Evolutionary conservation across 2,113 vertebrate species (phyloP), one percentile per base, ranked within the genome.

Genomic region (Calidris pugnax): DNA sequence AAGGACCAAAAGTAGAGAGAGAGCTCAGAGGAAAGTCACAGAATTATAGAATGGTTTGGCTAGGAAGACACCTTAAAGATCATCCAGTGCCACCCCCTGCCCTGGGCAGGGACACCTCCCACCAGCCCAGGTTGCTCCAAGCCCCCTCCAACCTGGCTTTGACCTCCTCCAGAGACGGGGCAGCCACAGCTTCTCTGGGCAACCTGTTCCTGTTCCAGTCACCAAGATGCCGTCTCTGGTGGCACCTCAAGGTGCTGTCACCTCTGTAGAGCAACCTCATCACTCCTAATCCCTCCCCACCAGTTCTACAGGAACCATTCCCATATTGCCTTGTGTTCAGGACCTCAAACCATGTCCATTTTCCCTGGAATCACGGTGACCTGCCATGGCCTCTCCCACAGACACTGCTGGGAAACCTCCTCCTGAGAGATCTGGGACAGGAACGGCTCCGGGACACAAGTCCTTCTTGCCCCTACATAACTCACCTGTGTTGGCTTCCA

Each of bases 401-500:
- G 79, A 19, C 17, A 1, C 41, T 4, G 12, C 66, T 19, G 16
- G 32, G 51, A 50, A 48, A n/a, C 35, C n/a, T 24, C 39, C 39
- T 24, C 1, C 82, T 0, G 12, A 20, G 26, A 23, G 23, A 48
- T 30, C 51, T 12, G 56, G 56, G 67, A 12, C n/a, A 50, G n/a
- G 39, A 45, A 43, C 1, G 3, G 71, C 41, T 21, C 0, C 0
- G 10, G 24, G 56, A 15, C 56, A 19, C 14, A 9, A 30, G 26
- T 66, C 71, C 81, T 53, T 35, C 35, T 41, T 51, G 24, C 32
- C 22, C 28, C 14, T 30, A 4, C 16, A 13, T 13, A 51, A 96
- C 97, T 95, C 28, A 98, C 98, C 97, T 8, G 91, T 26, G 21
- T 41, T 80, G 26, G 82, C 90, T 14, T 91, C 94, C 6, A 32